phyloP scores from a whole-genome alignment of 2,888 invertebrate species.

The Aromia moschata region DNA sequence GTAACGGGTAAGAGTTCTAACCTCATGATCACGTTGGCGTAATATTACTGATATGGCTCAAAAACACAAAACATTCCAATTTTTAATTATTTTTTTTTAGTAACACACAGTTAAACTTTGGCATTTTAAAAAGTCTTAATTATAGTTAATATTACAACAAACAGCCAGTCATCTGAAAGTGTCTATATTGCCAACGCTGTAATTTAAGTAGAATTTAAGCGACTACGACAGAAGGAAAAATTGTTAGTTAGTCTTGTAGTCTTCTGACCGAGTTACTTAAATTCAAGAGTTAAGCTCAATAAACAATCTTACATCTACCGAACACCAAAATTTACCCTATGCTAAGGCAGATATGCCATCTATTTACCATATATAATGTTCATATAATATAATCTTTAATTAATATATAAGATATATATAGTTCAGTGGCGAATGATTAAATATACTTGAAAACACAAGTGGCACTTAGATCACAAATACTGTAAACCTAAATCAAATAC shows the following conservation, averaged over 20 bases:
- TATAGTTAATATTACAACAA: conserved; percentile 43
- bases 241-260: conserved; percentile 22
- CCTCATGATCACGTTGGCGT: conserved; percentile 45
- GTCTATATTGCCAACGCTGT: conserved; percentile 43
- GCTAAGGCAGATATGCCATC: conserved; percentile 60
- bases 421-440: conserved; percentile 62
- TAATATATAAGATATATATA: conserved; percentile 62
- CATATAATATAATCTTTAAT: conserved; percentile 60
- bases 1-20: conserved; percentile 32
- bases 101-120: conserved; percentile 52
- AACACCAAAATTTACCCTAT: conserved; percentile 61
- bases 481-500: conserved; percentile 69
- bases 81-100: conserved; percentile 21
- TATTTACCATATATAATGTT: conserved; percentile 57
- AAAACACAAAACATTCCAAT: conserved; percentile 46
- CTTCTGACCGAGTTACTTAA: conserved; percentile 32
- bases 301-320: conserved; percentile 60
- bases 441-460: conserved; percentile 75
- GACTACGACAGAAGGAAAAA: conserved; percentile 30
- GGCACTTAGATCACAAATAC: conserved; percentile 83
- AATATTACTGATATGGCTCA: conserved; percentile 51
- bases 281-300: conserved; percentile 53
- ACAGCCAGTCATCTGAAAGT: conserved; percentile 40
- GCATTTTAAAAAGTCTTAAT: conserved; percentile 53
- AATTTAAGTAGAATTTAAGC: conserved; percentile 32